A percentile compares a stretch with the other conserved stretches of the same genome.
Conservation (phyloP, 2,797 vertebrate genomes). For the Chaenodraco wilsoni region DNA sequence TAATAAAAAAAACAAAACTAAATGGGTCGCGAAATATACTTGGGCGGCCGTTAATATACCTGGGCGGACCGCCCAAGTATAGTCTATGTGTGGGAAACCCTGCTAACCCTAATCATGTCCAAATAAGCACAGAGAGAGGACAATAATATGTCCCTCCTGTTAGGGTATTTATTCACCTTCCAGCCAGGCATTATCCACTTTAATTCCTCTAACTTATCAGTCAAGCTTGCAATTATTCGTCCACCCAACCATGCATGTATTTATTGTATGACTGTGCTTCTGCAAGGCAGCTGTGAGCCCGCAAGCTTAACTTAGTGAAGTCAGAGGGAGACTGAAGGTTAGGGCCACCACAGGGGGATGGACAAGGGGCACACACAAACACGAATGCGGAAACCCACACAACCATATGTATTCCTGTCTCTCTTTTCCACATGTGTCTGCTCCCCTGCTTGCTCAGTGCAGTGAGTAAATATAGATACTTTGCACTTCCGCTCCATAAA, state of each 20-base stretch:
- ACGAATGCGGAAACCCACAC: constrained; percentile 21
- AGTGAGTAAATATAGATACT: constrained; percentile 67
- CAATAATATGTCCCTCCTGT: not conserved
- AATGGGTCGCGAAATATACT: too few species aligned
- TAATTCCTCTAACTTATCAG: constrained; percentile 29
- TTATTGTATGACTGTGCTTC: constrained; percentile 30
- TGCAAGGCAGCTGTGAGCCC: constrained; percentile 75
- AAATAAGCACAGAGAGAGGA: not conserved
- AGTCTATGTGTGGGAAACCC: too few species aligned
- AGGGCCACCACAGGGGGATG: constrained; percentile 63
- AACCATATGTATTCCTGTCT: constrained; percentile 40
- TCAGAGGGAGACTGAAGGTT: constrained; percentile 65
- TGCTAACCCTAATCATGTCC: too few species aligned
- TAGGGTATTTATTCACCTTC: constrained; percentile 12
- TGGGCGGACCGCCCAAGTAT: too few species aligned
- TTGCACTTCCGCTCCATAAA: constrained; percentile 81
- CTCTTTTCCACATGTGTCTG: constrained; percentile 61
- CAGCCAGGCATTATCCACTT: constrained; percentile 4
- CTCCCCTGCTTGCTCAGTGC: constrained; percentile 53
- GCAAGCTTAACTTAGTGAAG: constrained; percentile 71
- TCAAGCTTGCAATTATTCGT: constrained; percentile 12
- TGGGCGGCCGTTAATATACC: too few species aligned
- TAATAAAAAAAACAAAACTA: too few species aligned
- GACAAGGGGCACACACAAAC: constrained; percentile 32
- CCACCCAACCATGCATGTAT: constrained; percentile 29